Evolutionary conservation across 2,888 invertebrate species (phyloP).

Genomic region (Mimumesa dahlbomi): DNA sequence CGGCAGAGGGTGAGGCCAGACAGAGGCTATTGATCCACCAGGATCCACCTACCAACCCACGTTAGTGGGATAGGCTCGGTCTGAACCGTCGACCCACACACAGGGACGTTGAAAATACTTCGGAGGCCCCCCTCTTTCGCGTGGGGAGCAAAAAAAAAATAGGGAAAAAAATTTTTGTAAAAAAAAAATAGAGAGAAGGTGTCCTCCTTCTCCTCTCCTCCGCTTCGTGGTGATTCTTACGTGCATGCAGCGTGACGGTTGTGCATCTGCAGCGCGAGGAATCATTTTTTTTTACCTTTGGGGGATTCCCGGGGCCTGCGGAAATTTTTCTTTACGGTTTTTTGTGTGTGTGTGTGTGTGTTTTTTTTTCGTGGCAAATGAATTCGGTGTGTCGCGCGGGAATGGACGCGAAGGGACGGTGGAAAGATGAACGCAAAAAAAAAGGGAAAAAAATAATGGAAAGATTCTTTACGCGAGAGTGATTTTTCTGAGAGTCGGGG

Average conservation of each 20-base stretch:
- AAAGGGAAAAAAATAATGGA: too few relatives aligned
- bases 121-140: conserved; percentile 8
- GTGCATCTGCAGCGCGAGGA: conserved; percentile 3
- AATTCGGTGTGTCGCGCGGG: too few relatives aligned
- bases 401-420: too few relatives aligned
- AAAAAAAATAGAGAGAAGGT: too few relatives aligned
- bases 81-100: conserved; percentile 71
- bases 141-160: too few relatives aligned
- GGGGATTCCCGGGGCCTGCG: too few relatives aligned
- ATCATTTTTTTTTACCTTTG: not conserved
- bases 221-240: conserved; percentile 14
- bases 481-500: too few relatives aligned
- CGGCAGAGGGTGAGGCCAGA: conserved; percentile 78
- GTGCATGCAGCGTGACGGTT: conserved; percentile 15
- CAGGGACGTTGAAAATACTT: conserved; percentile 45
- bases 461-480: too few relatives aligned
- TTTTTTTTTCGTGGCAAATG: not conserved
- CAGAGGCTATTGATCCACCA: conserved; percentile 78
- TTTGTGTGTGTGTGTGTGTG: not conserved
- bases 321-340: too few relatives aligned
- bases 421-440: too few relatives aligned
- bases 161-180: too few relatives aligned
- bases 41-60: conserved; percentile 73
- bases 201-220: conserved; percentile 3
- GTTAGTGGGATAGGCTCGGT: conserved; percentile 78